Conservation (phyloP, 2,797 vertebrate genomes). For the Hybognathus amarus region DNA sequence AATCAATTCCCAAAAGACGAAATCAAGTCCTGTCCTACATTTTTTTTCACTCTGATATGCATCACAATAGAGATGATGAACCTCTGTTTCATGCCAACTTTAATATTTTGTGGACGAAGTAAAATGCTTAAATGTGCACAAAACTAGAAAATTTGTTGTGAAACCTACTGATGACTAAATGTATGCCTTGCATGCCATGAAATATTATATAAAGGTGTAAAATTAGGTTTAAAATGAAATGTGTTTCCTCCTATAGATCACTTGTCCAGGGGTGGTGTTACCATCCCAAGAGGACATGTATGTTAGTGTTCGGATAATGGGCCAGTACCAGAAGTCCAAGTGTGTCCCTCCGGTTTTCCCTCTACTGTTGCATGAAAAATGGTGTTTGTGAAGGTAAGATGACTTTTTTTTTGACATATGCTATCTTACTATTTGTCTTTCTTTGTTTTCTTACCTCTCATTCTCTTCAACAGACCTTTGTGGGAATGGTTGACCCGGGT, state of each 20-base stretch:
- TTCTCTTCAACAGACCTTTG: slow-evolving; percentile 79
- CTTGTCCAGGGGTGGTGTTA: slow-evolving; percentile 86
- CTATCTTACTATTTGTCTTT: slow-evolving; percentile 30
- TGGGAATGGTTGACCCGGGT: slow-evolving; percentile 86
- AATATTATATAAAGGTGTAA: slow-evolving; percentile 5
- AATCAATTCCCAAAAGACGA: not conserved
- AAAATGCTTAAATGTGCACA: not conserved
- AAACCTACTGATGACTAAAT: not conserved
- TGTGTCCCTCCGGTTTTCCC: slow-evolving; percentile 86
- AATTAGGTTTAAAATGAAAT: slow-evolving; percentile 25
- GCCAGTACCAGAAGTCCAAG: slow-evolving; percentile 86
- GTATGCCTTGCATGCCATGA: not conserved
- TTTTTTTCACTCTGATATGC: not conserved
- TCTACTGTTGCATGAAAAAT: slow-evolving; percentile 85
- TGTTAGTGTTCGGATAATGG: slow-evolving; percentile 88
- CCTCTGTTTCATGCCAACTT: not conserved
- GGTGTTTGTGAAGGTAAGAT: slow-evolving; percentile 87
- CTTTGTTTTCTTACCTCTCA: slow-evolving; percentile 65
- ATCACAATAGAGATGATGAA: not conserved
- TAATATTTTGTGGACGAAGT: not conserved
- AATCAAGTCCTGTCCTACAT: not conserved
- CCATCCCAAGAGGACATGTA: slow-evolving; percentile 83
- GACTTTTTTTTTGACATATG: not conserved
- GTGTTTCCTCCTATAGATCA: slow-evolving; percentile 78
- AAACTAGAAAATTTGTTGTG: not conserved